These are phyloP conservation scores for Psilanteris sp. DNA, from an alignment of 1,140 invertebrate genomes.

Conservation along the genomic window DNA sequence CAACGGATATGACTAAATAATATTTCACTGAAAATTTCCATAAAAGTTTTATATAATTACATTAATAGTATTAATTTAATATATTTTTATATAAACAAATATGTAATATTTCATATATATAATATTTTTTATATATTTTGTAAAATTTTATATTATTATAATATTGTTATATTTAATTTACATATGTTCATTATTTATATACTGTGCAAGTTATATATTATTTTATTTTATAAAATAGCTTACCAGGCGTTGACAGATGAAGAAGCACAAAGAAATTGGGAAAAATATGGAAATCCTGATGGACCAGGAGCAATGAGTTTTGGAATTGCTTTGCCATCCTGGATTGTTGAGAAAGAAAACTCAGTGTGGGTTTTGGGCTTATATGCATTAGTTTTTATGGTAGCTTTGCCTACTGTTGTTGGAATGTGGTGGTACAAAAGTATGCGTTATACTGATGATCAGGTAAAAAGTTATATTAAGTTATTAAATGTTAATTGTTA, in stretches of 20 bases:
- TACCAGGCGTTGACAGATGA: slow-evolving; percentile 95
- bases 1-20: no score
- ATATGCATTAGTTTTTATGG: slow-evolving; percentile 98
- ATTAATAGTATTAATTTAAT: no score
- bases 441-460: slow-evolving; percentile 97
- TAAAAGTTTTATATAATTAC: no score
- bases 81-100: no score
- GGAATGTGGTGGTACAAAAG: slow-evolving; percentile 99
- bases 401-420: slow-evolving; percentile 94
- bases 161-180: neutral
- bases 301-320: slow-evolving; percentile 99
- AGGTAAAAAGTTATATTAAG: slow-evolving; percentile 82
- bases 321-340: slow-evolving; percentile 99
- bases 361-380: slow-evolving; percentile 97
- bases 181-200: neutral
- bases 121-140: no score
- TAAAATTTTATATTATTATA: no score
- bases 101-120: no score
- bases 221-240: slow-evolving; percentile 70
- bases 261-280: slow-evolving; percentile 97
- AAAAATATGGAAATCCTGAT: slow-evolving; percentile 99
- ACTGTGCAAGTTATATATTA: no score
- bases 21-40: no score
- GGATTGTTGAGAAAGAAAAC: slow-evolving; percentile 99
- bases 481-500: no score